These are phyloP conservation scores for Eristalis intricaria DNA, from an alignment of 2,888 invertebrate species.

Conservation along the genomic window DNA sequence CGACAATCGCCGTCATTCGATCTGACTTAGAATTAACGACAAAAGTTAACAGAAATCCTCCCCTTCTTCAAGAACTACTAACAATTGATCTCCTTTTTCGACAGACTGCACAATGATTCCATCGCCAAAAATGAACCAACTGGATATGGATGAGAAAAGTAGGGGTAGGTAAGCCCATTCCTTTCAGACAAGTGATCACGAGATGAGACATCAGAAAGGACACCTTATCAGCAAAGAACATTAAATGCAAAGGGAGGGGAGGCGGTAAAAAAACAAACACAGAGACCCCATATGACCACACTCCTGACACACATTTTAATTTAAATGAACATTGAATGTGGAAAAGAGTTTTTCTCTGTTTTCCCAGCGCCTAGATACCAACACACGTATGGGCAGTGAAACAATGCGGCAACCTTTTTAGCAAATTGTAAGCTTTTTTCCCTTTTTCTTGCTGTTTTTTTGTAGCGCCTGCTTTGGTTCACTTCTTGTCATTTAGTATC, in stretches of 20 bases:
- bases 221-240: constrained; percentile 32
- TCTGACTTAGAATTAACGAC: too few species aligned
- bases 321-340: constrained; percentile 50
- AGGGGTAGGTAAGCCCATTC: too few species aligned
- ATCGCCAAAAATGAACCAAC: not conserved
- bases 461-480: not conserved
- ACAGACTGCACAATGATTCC: not conserved
- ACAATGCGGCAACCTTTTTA: not conserved
- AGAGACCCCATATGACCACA: constrained; percentile 16
- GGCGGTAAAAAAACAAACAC: not conserved
- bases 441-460: not conserved
- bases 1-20: too few species aligned
- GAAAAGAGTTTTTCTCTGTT: constrained; percentile 17
- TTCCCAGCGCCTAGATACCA: not conserved
- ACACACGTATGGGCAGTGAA: not conserved
- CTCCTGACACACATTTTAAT: constrained; percentile 56
- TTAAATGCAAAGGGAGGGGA: constrained; percentile 5
- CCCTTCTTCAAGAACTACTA: not conserved
- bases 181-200: not conserved
- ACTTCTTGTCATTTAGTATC: constrained; percentile 9
- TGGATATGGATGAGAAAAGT: too few species aligned
- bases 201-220: constrained; percentile 4
- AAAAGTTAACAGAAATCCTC: not conserved
- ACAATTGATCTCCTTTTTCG: not conserved
- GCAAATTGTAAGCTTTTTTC: constrained; percentile 13